Percentiles rank a stretch among this genome's conserved stretches.
Evolutionary conservation across 1,140 invertebrate species (phyloP).

Genomic region (Orius laevigatus): DNA sequence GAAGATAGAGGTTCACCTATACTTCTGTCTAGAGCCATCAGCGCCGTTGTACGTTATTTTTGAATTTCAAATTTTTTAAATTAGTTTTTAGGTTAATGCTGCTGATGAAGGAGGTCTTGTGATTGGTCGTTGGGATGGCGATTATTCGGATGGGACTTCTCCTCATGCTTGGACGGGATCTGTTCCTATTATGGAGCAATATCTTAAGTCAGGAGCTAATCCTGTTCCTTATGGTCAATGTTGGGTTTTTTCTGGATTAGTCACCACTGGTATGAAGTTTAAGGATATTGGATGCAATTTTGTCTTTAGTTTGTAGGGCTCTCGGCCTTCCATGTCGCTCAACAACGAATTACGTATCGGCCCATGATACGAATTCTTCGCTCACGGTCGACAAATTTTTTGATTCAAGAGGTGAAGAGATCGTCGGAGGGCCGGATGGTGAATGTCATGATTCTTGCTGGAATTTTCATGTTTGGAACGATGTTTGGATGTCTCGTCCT

Average conservation of each 20-base stretch:
- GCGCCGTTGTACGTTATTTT: slow-evolving; percentile 42
- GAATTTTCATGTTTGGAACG: slow-evolving; percentile 79
- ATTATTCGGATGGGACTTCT: slow-evolving; percentile 49
- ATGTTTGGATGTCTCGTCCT: slow-evolving; percentile 61
- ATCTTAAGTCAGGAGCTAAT: slow-evolving; percentile 31
- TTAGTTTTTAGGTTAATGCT: slow-evolving; percentile 38
- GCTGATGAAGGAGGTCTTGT: slow-evolving; percentile 53
- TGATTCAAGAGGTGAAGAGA: slow-evolving; percentile 41
- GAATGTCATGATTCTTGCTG: slow-evolving; percentile 42
- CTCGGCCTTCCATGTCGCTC: slow-evolving; percentile 52
- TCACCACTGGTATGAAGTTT: slow-evolving; percentile 38
- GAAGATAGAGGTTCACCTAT: slow-evolving; percentile 54
- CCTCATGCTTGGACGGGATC: slow-evolving; percentile 52
- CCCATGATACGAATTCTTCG: slow-evolving; percentile 51
- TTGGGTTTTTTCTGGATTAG: slow-evolving; percentile 61
- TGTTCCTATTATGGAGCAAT: slow-evolving; percentile 50
- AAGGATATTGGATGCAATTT: neutral
- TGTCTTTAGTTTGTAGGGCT: slow-evolving; percentile 32
- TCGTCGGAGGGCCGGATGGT: slow-evolving; percentile 39
- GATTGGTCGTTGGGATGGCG: slow-evolving; percentile 51
- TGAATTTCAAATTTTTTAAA: neutral
- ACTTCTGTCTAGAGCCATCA: slow-evolving; percentile 48
- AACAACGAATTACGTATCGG: slow-evolving; percentile 60
- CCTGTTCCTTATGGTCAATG: slow-evolving; percentile 68
- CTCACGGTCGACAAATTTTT: slow-evolving; percentile 43